phyloP scores from a whole-genome alignment of 2,888 invertebrate species.

The Chymomyza caudatula region DNA sequence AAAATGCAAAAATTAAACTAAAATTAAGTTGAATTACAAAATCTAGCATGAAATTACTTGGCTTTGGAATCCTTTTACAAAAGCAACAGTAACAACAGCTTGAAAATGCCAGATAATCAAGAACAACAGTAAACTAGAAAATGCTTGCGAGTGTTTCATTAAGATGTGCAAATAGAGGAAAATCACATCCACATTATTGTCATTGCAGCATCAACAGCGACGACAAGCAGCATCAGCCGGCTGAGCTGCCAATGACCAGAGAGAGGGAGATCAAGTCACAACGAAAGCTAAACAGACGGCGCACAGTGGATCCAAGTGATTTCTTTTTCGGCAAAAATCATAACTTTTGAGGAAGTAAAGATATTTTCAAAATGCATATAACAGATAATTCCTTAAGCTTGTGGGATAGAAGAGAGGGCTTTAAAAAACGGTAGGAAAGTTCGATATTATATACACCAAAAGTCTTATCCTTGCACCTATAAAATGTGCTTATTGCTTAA shows the following conservation, averaged over 20 bases:
- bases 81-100: neutral
- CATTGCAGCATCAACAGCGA: neutral
- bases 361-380: no score
- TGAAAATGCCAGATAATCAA: neutral
- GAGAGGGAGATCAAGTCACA: no score
- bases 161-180: neutral
- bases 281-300: no score
- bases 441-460: no score
- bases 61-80: neutral
- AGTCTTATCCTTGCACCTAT: no score
- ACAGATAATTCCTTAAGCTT: no score
- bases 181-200: neutral
- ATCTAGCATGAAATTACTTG: neutral
- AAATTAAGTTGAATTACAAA: neutral
- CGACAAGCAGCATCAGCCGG: neutral
- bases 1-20: neutral
- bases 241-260: neutral
- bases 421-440: no score
- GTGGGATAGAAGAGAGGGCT: no score
- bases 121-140: neutral
- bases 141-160: neutral
- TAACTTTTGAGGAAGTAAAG: no score
- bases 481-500: no score
- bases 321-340: no score
- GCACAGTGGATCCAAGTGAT: no score